phyloP scores from a whole-genome alignment of 2,113 vertebrate species.

The Ahaetulla prasina region DNA sequence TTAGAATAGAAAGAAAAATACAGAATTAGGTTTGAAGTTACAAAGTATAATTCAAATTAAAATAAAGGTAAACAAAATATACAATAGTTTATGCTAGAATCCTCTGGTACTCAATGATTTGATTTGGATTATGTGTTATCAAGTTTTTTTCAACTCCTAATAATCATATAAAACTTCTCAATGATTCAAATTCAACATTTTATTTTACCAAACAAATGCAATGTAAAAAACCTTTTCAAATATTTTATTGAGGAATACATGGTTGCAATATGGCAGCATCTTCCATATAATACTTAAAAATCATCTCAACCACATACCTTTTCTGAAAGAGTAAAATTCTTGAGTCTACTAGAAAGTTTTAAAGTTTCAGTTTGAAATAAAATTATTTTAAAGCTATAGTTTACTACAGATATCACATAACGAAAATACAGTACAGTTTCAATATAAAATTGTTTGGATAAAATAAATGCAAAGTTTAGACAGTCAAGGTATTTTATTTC shows the following conservation, averaged over 20 bases:
- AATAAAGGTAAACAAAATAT: neutral
- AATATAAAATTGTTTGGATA: neutral
- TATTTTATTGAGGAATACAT: neutral
- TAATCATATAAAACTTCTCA: neutral
- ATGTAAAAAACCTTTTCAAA: neutral
- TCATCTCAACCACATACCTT: neutral
- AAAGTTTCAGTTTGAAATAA: neutral
- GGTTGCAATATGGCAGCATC: neutral
- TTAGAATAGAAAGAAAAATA: conserved; percentile 3
- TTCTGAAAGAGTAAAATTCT: neutral
- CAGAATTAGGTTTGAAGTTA: neutral
- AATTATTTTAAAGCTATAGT: neutral
- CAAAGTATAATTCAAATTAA: neutral
- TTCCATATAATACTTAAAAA: neutral
- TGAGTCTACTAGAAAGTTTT: neutral
- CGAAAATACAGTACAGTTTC: neutral
- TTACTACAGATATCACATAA: neutral
- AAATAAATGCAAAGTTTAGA: neutral
- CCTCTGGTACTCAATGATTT: neutral
- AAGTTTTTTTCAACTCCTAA: neutral
- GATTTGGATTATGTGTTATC: neutral
- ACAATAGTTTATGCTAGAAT: neutral
- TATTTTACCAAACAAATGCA: neutral
- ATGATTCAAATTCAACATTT: neutral
- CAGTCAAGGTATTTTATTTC: neutral